A percentile compares a stretch with the other conserved stretches of the same genome.
Evolutionary conservation across 2,113 vertebrate genomes (phyloP).

Genomic region (Labeo catla): DNA sequence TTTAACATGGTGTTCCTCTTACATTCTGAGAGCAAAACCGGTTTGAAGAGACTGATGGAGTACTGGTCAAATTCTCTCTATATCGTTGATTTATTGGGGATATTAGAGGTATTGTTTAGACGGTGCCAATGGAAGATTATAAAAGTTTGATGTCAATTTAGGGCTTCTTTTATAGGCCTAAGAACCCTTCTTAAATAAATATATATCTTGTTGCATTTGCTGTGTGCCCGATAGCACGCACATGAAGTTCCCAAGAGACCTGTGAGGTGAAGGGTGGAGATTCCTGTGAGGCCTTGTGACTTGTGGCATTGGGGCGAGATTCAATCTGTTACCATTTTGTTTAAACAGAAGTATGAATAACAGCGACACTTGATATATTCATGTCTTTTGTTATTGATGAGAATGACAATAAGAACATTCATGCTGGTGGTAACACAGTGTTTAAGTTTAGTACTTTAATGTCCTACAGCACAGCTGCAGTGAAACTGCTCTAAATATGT

Average conservation of each 20-base stretch:
- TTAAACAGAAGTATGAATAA: neutral
- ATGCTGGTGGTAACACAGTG: neutral
- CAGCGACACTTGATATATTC: neutral
- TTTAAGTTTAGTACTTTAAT: neutral
- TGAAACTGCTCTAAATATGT: neutral
- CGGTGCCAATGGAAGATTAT: neutral
- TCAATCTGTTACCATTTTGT: neutral
- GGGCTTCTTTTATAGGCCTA: neutral
- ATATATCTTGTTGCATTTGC: neutral
- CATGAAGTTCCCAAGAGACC: neutral
- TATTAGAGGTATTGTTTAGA: neutral
- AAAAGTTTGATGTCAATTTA: neutral
- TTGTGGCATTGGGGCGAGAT: neutral
- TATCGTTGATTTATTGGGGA: neutral
- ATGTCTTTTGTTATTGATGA: neutral
- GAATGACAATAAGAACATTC: neutral
- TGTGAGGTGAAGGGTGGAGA: neutral
- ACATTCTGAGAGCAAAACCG: neutral
- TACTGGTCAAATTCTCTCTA: neutral
- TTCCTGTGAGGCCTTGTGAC: neutral
- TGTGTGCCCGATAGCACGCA: neutral
- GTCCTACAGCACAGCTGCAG: neutral
- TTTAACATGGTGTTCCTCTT: neutral
- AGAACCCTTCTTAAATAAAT: neutral
- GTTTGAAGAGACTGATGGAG: neutral